Conservation (phyloP, 2,113 vertebrate species). For the Rafetus swinhoei region DNA sequence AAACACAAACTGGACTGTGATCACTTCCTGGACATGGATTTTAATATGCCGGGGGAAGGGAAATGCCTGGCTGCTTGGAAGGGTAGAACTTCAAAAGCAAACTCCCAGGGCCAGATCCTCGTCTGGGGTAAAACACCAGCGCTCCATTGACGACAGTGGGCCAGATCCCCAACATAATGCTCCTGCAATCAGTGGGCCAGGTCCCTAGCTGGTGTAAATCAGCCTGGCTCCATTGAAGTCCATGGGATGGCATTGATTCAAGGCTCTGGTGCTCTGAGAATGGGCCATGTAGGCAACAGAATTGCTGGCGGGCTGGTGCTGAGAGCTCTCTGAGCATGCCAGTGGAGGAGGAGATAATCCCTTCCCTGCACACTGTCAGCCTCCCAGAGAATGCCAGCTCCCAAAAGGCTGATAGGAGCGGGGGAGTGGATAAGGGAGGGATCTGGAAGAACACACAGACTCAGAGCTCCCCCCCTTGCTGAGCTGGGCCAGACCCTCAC, state of each 20-base stretch:
- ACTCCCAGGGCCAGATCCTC: not conserved
- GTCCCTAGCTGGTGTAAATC: not conserved
- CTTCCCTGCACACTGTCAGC: not conserved
- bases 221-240: not conserved
- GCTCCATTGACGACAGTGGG: not conserved
- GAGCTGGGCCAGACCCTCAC: not conserved
- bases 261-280: not conserved
- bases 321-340: not conserved
- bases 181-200: not conserved
- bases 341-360: not conserved
- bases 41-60: not conserved
- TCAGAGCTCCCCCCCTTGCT: slow-evolving; percentile 68
- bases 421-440: slow-evolving; percentile 32
- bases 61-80: not conserved
- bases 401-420: slow-evolving; percentile 57
- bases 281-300: not conserved
- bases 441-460: slow-evolving; percentile 78
- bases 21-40: not conserved
- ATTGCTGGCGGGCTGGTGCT: not conserved
- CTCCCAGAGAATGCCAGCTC: slow-evolving; percentile 57
- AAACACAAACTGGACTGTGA: not conserved
- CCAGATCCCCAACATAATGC: not conserved
- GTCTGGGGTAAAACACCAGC: not conserved
- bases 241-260: not conserved
- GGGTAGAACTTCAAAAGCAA: not conserved